Percentiles rank a stretch among this genome's conserved stretches.
These are phyloP conservation scores for Merluccius polli DNA, from an alignment of 2,797 vertebrate species.

Conservation along the genomic window DNA sequence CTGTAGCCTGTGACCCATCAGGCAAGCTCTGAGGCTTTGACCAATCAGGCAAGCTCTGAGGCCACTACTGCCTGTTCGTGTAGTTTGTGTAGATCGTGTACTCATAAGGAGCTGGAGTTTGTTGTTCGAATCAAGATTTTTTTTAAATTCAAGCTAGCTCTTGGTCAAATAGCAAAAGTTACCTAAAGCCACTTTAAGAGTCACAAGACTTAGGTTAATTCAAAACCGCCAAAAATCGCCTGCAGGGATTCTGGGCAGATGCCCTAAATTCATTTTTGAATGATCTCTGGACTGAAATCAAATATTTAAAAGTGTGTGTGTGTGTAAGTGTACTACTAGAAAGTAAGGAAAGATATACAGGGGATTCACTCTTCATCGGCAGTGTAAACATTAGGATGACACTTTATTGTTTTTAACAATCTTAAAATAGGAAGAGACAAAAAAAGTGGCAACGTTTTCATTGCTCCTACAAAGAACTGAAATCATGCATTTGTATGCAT, in stretches of 20 bases:
- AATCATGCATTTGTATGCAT: neutral
- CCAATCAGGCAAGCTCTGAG: no score
- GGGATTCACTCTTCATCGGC: neutral
- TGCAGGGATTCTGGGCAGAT: neutral
- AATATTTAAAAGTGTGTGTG: neutral
- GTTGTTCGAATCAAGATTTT: no score
- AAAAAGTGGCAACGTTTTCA: neutral
- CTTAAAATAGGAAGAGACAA: neutral
- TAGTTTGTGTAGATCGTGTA: no score
- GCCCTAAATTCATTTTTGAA: no score
- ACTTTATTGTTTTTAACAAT: neutral
- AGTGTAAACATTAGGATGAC: neutral
- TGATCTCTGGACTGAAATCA: neutral
- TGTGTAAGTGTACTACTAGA: neutral
- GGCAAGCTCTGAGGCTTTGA: no score
- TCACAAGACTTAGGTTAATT: neutral
- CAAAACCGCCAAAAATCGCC: neutral
- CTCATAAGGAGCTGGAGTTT: no score
- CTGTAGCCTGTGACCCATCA: no score
- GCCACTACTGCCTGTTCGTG: no score
- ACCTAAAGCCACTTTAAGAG: no score
- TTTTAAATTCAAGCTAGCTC: no score
- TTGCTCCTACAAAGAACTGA: neutral
- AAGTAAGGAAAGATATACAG: neutral
- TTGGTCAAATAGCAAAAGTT: no score